Conservation (phyloP, 2,797 vertebrate species). For the Phrynocephalus guinanensis region DNA sequence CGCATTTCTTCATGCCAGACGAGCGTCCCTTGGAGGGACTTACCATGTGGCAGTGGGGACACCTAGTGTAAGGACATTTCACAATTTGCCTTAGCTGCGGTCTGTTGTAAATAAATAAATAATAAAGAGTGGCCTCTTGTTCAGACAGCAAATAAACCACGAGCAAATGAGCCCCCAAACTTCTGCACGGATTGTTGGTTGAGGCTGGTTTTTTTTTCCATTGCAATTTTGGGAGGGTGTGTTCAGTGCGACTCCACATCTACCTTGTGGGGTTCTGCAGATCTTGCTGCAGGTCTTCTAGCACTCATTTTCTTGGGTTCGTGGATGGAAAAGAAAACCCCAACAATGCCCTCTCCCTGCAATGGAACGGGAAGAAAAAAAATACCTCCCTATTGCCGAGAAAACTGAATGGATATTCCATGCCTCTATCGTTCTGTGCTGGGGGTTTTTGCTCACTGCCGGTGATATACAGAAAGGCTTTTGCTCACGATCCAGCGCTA, state of each 20-base stretch:
- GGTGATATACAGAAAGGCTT: neutral
- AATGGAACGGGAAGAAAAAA: too few relatives aligned
- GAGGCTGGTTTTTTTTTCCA: neutral
- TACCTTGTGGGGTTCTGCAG: neutral
- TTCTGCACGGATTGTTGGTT: neutral
- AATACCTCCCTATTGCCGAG: neutral
- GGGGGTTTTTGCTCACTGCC: neutral
- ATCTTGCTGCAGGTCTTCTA: too few relatives aligned
- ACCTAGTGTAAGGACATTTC: conserved; percentile 26
- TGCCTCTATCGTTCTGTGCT: neutral
- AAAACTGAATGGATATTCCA: neutral
- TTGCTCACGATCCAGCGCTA: neutral
- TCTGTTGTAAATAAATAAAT: neutral
- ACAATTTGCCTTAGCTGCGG: neutral
- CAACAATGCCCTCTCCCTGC: too few relatives aligned
- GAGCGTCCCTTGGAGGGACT: conserved; percentile 4
- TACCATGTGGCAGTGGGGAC: conserved; percentile 24
- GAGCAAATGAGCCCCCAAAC: neutral
- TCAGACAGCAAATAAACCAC: neutral
- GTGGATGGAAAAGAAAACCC: too few relatives aligned
- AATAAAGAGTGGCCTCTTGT: neutral
- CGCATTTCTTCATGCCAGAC: conserved; percentile 41
- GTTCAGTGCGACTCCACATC: neutral
- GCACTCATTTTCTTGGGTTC: too few relatives aligned
- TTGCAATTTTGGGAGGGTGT: neutral